These are phyloP conservation scores for Nannospalax galili DNA, from an alignment of 2,113 vertebrate genomes.

Conservation along the genomic window DNA sequence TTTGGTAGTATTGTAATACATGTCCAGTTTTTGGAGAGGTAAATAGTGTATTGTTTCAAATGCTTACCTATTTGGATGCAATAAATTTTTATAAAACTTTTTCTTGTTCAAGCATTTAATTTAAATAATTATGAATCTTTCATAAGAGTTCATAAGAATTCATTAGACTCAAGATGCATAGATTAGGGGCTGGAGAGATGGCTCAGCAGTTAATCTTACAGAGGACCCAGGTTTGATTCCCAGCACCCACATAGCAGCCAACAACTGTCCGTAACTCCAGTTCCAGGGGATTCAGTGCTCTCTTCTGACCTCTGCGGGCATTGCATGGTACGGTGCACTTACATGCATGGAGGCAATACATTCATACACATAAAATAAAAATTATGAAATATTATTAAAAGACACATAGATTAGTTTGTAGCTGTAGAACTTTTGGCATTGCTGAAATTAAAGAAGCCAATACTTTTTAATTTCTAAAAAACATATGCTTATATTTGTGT, in stretches of 20 bases:
- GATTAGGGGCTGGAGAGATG: not conserved
- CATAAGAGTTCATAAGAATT: conserved; percentile 40
- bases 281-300: too few relatives aligned
- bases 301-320: too few relatives aligned
- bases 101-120: conserved; percentile 89
- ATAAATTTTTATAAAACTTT: conserved; percentile 89
- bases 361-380: too few relatives aligned
- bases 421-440: conserved; percentile 38
- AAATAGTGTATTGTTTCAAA: conserved; percentile 86
- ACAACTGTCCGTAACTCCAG: too few relatives aligned
- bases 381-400: too few relatives aligned
- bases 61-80: conserved; percentile 86
- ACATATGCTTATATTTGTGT: not conserved
- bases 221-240: too few relatives aligned
- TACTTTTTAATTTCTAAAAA: conserved; percentile 36
- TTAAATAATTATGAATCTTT: conserved; percentile 79
- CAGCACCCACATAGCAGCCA: too few relatives aligned
- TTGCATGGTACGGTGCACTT: too few relatives aligned
- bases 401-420: not conserved
- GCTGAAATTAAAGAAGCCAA: conserved; percentile 35
- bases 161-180: not conserved
- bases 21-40: conserved; percentile 84
- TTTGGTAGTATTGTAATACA: conserved; percentile 84
- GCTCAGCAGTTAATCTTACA: too few relatives aligned
- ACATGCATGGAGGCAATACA: too few relatives aligned